Percentiles rank a stretch among this genome's conserved stretches.
These are phyloP conservation scores for Clarias macrocephalus DNA, from an alignment of 2,113 vertebrate genomes.

Conservation along the genomic window DNA sequence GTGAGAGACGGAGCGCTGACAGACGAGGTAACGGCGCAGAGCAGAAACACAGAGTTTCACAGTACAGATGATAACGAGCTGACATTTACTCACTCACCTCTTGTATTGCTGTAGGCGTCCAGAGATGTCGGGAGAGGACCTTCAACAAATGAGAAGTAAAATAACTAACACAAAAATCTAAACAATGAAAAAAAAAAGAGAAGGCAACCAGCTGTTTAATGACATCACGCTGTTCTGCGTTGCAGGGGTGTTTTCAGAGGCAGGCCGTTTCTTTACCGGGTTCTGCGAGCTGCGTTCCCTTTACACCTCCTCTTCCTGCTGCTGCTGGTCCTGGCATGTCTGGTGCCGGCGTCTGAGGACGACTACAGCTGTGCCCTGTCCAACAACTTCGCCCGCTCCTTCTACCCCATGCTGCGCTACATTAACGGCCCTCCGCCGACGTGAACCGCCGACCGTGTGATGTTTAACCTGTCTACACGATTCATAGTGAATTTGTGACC, in stretches of 20 bases:
- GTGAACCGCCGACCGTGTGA: constrained; percentile 35
- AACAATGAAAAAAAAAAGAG: not conserved
- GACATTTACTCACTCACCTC: not conserved
- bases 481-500: not conserved
- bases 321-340: constrained; percentile 80
- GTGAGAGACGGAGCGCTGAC: not conserved
- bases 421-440: constrained; percentile 84
- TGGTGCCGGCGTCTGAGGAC: constrained; percentile 78
- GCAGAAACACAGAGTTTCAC: not conserved
- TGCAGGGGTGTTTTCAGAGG: constrained; percentile 49
- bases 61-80: not conserved
- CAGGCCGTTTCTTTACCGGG: constrained; percentile 78
- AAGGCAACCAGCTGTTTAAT: not conserved
- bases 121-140: constrained; percentile 4
- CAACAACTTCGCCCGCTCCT: constrained; percentile 84
- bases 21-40: not conserved
- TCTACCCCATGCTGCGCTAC: constrained; percentile 84
- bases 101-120: not conserved
- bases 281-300: constrained; percentile 81
- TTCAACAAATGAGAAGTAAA: not conserved
- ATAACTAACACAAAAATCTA: not conserved
- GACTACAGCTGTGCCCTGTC: constrained; percentile 83
- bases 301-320: constrained; percentile 83
- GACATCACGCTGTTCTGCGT: not conserved
- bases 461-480: not conserved